Evolutionary conservation across 2,113 vertebrate genomes (phyloP).

Genomic region (Halichoerus grypus): DNA sequence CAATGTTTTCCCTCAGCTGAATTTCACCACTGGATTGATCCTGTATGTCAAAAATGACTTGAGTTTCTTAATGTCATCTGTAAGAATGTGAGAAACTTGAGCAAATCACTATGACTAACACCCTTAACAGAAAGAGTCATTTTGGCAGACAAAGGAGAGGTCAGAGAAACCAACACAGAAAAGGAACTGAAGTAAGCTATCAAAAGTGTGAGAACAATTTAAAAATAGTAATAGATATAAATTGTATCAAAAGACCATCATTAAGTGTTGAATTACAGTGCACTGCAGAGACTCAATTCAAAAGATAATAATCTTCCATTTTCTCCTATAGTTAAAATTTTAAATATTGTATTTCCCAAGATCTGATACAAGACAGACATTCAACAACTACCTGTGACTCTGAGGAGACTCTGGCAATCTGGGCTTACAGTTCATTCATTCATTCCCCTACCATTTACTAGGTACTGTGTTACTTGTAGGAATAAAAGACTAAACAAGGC

Average conservation of each 20-base stretch:
- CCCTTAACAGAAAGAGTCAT: neutral
- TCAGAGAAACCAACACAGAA: conserved; percentile 49
- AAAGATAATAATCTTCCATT: neutral
- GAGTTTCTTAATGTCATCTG: neutral
- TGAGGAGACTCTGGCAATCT: neutral
- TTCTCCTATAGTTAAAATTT: neutral
- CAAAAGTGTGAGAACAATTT: conserved; percentile 14
- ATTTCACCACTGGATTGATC: conserved; percentile 4
- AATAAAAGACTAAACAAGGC: neutral
- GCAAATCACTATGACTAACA: neutral
- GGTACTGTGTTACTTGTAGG: neutral
- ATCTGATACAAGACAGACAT: neutral
- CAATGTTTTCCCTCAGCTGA: neutral
- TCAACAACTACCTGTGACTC: neutral
- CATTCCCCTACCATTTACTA: neutral
- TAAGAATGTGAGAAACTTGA: conserved; percentile 50
- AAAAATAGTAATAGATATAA: conserved; percentile 44
- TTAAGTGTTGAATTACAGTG: neutral
- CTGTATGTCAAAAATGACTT: neutral
- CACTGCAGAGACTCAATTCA: neutral
- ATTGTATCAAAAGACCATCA: neutral
- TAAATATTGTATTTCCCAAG: conserved; percentile 13
- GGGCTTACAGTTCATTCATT: neutral
- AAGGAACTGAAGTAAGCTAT: conserved; percentile 1
- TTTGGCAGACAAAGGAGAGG: conserved; percentile 46